Conservation (phyloP, 64 coral and sea anemone genomes). For the Dendronephthya gigantea region DNA sequence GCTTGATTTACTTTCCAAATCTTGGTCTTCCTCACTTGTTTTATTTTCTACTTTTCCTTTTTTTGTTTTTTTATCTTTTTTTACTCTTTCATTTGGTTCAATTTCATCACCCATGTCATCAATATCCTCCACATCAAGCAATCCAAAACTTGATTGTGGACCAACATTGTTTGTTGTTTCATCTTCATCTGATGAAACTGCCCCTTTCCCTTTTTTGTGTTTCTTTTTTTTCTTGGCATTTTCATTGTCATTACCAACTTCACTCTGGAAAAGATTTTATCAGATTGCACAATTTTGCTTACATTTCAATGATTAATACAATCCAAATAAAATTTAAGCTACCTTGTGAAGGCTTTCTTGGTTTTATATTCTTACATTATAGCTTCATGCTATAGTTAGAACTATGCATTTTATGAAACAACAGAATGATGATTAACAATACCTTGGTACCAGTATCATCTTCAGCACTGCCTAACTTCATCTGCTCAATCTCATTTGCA, state of each 20-base stretch:
- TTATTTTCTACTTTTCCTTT: slow-evolving; percentile 32
- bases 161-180: background rate
- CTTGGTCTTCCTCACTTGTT: background rate
- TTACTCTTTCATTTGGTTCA: background rate
- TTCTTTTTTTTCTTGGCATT: background rate
- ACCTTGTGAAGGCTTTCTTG: too few relatives aligned
- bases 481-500: slow-evolving; percentile 61
- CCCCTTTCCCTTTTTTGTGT: slow-evolving; percentile 25
- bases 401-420: too few relatives aligned
- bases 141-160: background rate
- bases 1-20: background rate
- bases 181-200: slow-evolving; percentile 31
- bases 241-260: background rate
- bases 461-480: slow-evolving; percentile 39
- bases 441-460: background rate
- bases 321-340: too few relatives aligned
- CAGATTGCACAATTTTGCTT: too few relatives aligned
- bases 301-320: too few relatives aligned
- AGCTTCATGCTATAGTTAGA: too few relatives aligned
- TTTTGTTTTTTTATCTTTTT: background rate
- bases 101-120: slow-evolving; percentile 44
- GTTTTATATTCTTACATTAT: too few relatives aligned
- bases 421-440: background rate
- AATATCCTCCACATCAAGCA: slow-evolving; percentile 46
- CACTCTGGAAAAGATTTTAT: background rate